Percentiles rank a stretch among this genome's conserved stretches.
Evolutionary conservation across 2,113 vertebrate genomes (phyloP).

Genomic region (Scortum barcoo): DNA sequence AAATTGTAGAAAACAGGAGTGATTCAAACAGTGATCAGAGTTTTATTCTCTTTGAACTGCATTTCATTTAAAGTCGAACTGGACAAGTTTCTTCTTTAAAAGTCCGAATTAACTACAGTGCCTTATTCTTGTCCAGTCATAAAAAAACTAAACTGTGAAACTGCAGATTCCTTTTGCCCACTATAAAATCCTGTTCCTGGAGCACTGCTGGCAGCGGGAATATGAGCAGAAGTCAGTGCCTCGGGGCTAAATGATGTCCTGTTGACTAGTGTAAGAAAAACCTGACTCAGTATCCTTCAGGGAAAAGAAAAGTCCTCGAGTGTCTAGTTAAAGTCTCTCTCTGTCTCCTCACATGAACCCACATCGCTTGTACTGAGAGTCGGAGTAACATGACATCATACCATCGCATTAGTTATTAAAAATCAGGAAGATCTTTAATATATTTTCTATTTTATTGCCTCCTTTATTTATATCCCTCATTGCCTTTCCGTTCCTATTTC

Average conservation of each 20-base stretch:
- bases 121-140: not conserved
- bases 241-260: slow-evolving; percentile 39
- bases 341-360: slow-evolving; percentile 30
- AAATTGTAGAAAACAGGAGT: not conserved
- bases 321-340: not conserved
- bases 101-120: not conserved
- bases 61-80: not conserved
- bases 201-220: not conserved
- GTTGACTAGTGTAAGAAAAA: slow-evolving; percentile 26
- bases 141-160: not conserved
- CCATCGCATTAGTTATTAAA: slow-evolving; percentile 7
- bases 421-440: slow-evolving; percentile 47
- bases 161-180: slow-evolving; percentile 3
- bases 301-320: not conserved
- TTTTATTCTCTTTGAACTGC: slow-evolving; percentile 10
- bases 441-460: slow-evolving; percentile 12
- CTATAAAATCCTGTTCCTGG: not conserved
- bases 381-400: slow-evolving; percentile 23
- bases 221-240: slow-evolving; percentile 12
- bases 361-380: slow-evolving; percentile 8
- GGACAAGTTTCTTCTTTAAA: not conserved
- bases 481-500: slow-evolving; percentile 28
- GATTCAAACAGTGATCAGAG: not conserved
- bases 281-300: slow-evolving; percentile 26
- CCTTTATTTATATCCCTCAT: slow-evolving; percentile 8